Conservation (phyloP, 2,113 vertebrate species). For the Potamarius usumacintae region DNA sequence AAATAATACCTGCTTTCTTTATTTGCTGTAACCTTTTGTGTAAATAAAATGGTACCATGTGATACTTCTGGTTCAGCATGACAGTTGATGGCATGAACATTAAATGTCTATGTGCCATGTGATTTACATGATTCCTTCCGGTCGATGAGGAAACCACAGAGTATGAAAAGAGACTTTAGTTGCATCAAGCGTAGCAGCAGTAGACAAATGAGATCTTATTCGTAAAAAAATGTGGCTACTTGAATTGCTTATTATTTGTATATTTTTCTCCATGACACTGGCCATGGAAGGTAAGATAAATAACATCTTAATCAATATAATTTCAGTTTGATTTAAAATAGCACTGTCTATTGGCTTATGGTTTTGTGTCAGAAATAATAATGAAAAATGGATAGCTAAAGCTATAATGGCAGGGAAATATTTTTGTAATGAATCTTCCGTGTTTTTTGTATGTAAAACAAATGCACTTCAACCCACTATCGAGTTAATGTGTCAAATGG, state of each 20-base stretch:
- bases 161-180: background rate
- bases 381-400: background rate
- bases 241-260: background rate
- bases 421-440: background rate
- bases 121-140: background rate
- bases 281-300: background rate
- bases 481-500: background rate
- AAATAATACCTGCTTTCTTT: background rate
- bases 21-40: background rate
- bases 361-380: background rate
- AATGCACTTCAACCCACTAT: background rate
- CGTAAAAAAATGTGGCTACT: background rate
- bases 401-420: background rate
- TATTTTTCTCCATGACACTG: background rate
- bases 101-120: background rate
- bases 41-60: background rate
- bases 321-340: background rate
- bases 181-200: background rate
- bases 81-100: background rate
- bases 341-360: background rate
- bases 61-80: background rate
- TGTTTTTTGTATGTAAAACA: background rate
- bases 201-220: background rate
- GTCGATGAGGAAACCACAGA: conserved; percentile 1
- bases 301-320: background rate